A percentile compares a stretch with the other conserved stretches of the same genome.
phyloP scores from a whole-genome alignment of 2,113 vertebrate genomes.

The Trichechus manatus region DNA sequence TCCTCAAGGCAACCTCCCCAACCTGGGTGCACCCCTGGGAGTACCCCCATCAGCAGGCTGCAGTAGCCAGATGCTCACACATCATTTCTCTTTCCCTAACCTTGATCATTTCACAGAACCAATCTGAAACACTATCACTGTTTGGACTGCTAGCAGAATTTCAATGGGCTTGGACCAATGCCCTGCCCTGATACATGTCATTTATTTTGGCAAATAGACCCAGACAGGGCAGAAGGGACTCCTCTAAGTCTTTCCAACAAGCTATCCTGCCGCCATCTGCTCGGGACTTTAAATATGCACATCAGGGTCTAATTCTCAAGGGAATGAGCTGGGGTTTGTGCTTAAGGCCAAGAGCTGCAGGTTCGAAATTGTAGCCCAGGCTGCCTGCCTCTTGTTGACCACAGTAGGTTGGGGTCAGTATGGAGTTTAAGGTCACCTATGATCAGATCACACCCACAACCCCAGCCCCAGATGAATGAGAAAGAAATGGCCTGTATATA shows the following conservation, averaged over 20 bases:
- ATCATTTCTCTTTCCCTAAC: conserved; percentile 75
- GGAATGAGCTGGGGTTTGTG: conserved; percentile 43
- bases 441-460: not conserved
- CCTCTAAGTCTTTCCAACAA: conserved; percentile 54
- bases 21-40: not conserved
- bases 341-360: conserved; percentile 28
- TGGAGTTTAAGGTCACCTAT: conserved; percentile 20
- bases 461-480: not conserved
- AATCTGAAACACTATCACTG: conserved; percentile 70
- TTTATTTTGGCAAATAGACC: conserved; percentile 76
- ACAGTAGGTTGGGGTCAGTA: not conserved
- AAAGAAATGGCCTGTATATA: not conserved
- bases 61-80: conserved; percentile 78
- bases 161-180: conserved; percentile 79
- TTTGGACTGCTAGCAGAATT: conserved; percentile 81
- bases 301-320: conserved; percentile 63
- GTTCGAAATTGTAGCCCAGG: not conserved
- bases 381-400: not conserved
- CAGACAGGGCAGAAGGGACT: conserved; percentile 57
- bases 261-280: conserved; percentile 64
- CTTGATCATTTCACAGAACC: conserved; percentile 71
- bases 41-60: conserved; percentile 54
- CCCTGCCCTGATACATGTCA: conserved; percentile 72
- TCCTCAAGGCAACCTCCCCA: not conserved
- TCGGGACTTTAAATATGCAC: conserved; percentile 54